Percentiles rank a stretch among this genome's conserved stretches.
Evolutionary conservation across 2,797 vertebrate species (phyloP).

Genomic region (Malurus splendens): DNA sequence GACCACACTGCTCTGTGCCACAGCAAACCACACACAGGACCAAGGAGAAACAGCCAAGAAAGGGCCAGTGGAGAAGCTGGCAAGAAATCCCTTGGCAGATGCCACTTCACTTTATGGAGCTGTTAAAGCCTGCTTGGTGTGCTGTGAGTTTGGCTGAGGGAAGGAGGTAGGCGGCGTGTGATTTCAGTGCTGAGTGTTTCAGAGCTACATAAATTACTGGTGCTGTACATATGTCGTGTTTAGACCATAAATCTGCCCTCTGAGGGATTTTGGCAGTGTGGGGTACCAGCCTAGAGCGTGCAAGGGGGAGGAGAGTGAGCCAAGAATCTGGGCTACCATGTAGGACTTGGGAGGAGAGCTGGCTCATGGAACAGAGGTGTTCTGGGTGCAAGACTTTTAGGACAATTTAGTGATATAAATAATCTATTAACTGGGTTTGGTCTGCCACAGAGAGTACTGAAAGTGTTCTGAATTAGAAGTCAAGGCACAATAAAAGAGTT

Average conservation of each 20-base stretch:
- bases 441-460: not conserved
- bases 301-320: not conserved
- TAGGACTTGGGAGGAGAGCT: not conserved
- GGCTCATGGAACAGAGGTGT: rapidly evolving
- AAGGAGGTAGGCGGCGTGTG: not conserved
- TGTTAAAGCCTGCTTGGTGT: not conserved
- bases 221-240: rapidly evolving
- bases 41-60: not conserved
- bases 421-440: not conserved
- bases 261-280: too few species aligned
- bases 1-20: rapidly evolving
- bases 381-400: not conserved
- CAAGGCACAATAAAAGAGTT: not conserved
- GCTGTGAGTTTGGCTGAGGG: not conserved
- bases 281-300: not conserved
- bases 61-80: not conserved
- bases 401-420: not conserved
- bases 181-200: not conserved
- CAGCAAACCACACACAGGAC: not conserved
- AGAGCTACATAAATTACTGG: not conserved
- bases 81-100: not conserved
- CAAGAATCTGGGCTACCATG: not conserved
- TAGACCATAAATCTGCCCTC: not conserved
- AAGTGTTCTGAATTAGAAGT: not conserved
- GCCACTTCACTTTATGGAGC: rapidly evolving